Base-by-base conservation (phyloP, 2,113 vertebrate species). In the Ptilonorhynchus violaceus region DNA sequence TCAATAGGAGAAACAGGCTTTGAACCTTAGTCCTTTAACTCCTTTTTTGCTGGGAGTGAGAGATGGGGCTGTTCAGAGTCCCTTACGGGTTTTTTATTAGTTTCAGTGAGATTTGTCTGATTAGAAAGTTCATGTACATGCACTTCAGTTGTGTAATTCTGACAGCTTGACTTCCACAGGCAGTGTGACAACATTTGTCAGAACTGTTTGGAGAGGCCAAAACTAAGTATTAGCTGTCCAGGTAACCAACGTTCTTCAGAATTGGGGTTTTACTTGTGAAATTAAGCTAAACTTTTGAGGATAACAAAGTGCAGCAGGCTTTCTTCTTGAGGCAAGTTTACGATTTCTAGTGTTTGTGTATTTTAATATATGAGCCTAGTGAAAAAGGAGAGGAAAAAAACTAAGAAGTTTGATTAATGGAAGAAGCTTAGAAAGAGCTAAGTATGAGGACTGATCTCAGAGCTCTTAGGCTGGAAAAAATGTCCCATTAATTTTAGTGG, bases 401-500 rank as follows among this genome's bases (percentile, higher is more conserved):
- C 13, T 50, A 64, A 93, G 39, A 93, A 67, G 39, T 90, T 81
- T 92, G 85, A 95, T 96, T 94, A 96, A 95, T 95, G 42, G 79
- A 92, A 88, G 58, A 80, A 83, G 67, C 93, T 88, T 93, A 86
- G 55, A 76, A 83, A 95, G 41, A 85, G 33, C 85, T 83, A 96
- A 73, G 64, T 88, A 70, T 93, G 30, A 88, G 49, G 37, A 81
- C 77, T 90, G n/a, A 93, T 95, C 79, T 89, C 70, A 59, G 47
- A 88, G 79, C 76, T 94, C 49, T 93, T 93, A 86, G 35, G 23
- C 63, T 90, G 79, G 63, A 77, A 96, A 94, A 96, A 92, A 60
- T 0, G 6, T 96, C 79, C 95, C 95, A 96, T 96, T 96, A 95
- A 96, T 96, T 96, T 95, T 90, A 92, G 82, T 88, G 59, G 92